Base-by-base conservation (phyloP, 2,888 invertebrate genomes). In the Melanostoma mellinum region DNA sequence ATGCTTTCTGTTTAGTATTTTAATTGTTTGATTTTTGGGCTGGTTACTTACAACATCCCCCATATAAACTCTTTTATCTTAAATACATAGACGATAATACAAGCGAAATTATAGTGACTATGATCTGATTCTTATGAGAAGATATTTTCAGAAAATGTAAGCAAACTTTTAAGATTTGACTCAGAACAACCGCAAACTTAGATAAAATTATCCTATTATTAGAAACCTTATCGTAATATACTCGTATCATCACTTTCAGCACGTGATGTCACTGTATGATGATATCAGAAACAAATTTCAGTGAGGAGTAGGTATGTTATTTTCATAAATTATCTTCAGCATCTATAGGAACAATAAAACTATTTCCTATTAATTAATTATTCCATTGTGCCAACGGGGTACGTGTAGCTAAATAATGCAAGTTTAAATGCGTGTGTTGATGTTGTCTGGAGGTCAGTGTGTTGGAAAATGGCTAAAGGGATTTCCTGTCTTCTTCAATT, bases 261-360 rank as follows among this genome's bases (percentile, higher is more conserved):
- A 20, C 38, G 76, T 81, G 76, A 81, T 81, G 81, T 81, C 81
- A 76, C 67, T 68, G 33, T 32, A 4, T 40, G 81, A 76, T 81
- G 81, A 81, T 76, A 68, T 81, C 81, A 81, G 55, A 56, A 38
- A 56, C 36, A 36, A 63, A 69, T 50, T 76, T 72, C 67, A 81
- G 71, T 67, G 68, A 72, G 48, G 71, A 81, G 71, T 67, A 72
- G 68, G 48, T 69, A 58, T 61, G 48, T 76, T 8, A 74, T 67
- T 68, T 53, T 61, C 53, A 76, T 69, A 67, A 74, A 58, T 74
- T 56, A 65, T 56, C 56, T 2, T 10, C 44, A 63, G 33, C 55
- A 32, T 60, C 50, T 63, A 52, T n/a, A 42, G 44, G 20, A 4
- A 20, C 50, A 30, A 33, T 44, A 50, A 35, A 67, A 60, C 48